Evolutionary conservation across 1,140 invertebrate genomes (phyloP).

Genomic region (Scaptomyza hsui): DNA sequence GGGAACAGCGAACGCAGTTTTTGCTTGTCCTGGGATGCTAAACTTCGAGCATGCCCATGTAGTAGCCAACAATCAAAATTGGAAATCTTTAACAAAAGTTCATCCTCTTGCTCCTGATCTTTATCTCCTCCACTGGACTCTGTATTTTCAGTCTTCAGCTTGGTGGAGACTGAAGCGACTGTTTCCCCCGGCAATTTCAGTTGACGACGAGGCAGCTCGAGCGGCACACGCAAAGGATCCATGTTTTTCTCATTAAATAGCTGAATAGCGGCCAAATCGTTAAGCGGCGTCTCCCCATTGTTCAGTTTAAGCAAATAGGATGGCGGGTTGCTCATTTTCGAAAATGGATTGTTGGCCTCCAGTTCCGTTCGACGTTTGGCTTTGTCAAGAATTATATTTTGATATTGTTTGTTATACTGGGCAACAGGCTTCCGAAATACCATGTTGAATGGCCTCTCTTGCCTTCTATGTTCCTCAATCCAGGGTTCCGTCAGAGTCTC

Average conservation of each 20-base stretch:
- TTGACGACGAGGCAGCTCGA: constrained; percentile 53
- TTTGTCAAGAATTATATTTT: constrained; percentile 6
- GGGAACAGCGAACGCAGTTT: constrained; percentile 83
- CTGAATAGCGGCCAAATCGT: constrained; percentile 51
- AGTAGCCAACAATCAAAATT: constrained; percentile 82
- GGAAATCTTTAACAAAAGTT: constrained; percentile 54
- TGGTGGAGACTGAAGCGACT: neutral
- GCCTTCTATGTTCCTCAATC: constrained; percentile 33
- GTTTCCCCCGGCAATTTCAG: neutral
- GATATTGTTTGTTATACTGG: constrained; percentile 44
- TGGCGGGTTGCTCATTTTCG: constrained; percentile 20
- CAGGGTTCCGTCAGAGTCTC: constrained; percentile 45
- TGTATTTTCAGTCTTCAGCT: neutral
- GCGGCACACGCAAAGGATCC: constrained; percentile 50
- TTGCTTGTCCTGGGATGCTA: constrained; percentile 50
- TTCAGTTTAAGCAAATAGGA: constrained; percentile 37
- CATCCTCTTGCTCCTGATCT: neutral
- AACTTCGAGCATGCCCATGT: constrained; percentile 39
- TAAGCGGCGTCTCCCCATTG: constrained; percentile 30
- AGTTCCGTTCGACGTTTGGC: constrained; percentile 5
- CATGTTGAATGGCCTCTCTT: constrained; percentile 46
- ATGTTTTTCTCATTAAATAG: constrained; percentile 54
- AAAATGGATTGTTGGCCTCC: constrained; percentile 51
- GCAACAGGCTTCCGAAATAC: constrained; percentile 35
- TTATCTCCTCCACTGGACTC: neutral